These are phyloP conservation scores for Montipora capricornis DNA, from an alignment of 64 coral and sea anemone genomes.

Conservation along the genomic window DNA sequence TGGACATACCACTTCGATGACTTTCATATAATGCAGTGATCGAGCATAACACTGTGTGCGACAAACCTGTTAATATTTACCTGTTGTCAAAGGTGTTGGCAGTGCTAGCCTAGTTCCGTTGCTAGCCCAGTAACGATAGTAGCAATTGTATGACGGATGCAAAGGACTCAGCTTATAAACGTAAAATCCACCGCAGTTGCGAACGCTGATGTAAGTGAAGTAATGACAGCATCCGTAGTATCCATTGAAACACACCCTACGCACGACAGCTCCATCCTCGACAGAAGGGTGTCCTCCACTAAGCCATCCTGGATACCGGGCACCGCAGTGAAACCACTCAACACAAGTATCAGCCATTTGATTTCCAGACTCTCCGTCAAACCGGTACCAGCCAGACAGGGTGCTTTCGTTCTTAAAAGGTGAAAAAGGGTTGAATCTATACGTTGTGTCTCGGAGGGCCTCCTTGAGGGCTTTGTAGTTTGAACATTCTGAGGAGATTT, in stretches of 20 bases:
- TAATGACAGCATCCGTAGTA: conserved; percentile 21
- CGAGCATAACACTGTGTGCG: too few species aligned
- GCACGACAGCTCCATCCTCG: neutral
- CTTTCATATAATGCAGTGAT: too few species aligned
- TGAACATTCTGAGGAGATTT: neutral
- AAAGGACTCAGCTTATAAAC: conserved; percentile 14
- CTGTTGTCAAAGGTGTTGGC: too few species aligned
- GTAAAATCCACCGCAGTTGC: conserved; percentile 54
- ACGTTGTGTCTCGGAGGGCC: neutral
- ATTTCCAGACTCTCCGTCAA: conserved; percentile 36
- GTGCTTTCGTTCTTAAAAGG: neutral
- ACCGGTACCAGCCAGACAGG: conserved; percentile 40
- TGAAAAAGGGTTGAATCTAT: too few species aligned
- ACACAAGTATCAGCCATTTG: conserved; percentile 31
- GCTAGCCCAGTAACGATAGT: conserved; percentile 20
- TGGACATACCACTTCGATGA: too few species aligned
- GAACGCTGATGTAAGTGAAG: neutral
- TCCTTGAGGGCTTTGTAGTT: neutral
- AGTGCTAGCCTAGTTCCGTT: neutral
- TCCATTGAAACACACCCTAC: conserved; percentile 51
- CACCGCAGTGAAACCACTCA: neutral
- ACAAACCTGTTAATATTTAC: too few species aligned
- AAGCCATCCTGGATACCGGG: conserved; percentile 48
- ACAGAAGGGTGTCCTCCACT: conserved; percentile 53
- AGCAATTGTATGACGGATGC: neutral